Base-by-base conservation (phyloP, 2,888 invertebrate genomes). In the Drosophila antonietae region DNA sequence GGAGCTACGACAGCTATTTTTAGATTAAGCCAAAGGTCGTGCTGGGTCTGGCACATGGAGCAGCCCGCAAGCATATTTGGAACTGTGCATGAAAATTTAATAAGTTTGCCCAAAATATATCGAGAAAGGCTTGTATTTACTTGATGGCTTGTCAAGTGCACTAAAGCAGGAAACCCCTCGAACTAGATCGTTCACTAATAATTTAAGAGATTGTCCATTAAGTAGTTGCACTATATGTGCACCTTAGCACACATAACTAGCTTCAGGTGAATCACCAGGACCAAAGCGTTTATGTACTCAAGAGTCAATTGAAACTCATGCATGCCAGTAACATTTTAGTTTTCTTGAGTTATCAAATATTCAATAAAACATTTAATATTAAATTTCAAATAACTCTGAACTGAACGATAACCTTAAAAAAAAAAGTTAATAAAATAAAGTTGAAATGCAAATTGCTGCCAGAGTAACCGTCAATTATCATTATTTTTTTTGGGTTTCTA, bases 131-230 rank as follows among this genome's bases (percentile, higher is more conserved):
- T 70, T 66, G 41, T 33, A 61, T 46, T 59, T 68, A 57, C 46
- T 52, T 67, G 64, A 77, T 77, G 78, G 66, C 80, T 63, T 78
- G 78, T 63, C 78, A 80, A 73, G 76, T 63, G 64, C 68, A 80
- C 58, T 58, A 64, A 58, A 33, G 31, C 28, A 43, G 46, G 46
- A 23, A 37, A 35, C 10, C 33, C 41, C 14, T 14, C 35, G 37
- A 46, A 57, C 41, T 49, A 53, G 39, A 60, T 58, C 47, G 31
- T 35, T 12, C 52, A 37, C 52, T 23, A 66, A 76, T 64, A 66
- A 66, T 52, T 74, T 39, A 75, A 47, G 61, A 58, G 44, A 8
- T 55, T 49, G 37, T 15, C 46, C 41, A 20, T 18, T 41, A 43
- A 53, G 47, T n/a, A 55, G 49, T 61, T 15, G 53, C 37, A 47